A percentile compares a stretch with the other conserved stretches of the same genome.
Evolutionary conservation across 2,888 invertebrate species (phyloP).

Genomic region (Gasteruption jaculator): DNA sequence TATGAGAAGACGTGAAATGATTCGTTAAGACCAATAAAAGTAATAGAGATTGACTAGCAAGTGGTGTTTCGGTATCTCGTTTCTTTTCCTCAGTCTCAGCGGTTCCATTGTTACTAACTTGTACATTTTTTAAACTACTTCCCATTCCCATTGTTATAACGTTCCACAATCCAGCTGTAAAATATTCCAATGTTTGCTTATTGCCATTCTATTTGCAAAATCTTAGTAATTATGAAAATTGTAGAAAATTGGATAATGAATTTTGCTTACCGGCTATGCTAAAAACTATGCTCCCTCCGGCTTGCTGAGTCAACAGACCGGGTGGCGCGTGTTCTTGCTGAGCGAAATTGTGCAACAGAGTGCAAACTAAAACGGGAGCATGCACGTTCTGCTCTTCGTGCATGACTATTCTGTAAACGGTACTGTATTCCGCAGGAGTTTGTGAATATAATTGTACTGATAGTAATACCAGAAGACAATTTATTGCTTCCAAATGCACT

Average conservation of each 20-base stretch:
- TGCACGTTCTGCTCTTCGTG: conserved; percentile 69
- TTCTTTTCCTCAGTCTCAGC: conserved; percentile 43
- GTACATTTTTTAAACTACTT: conserved; percentile 42
- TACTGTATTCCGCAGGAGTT: conserved; percentile 50
- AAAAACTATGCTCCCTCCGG: conserved; percentile 79
- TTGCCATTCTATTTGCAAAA: conserved; percentile 3
- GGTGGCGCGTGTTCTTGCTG: conserved; percentile 66
- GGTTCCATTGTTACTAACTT: conserved; percentile 37
- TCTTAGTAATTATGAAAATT: too few species aligned
- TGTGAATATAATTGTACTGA: conserved; percentile 83
- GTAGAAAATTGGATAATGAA: conserved; percentile 42
- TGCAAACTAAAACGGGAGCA: conserved; percentile 74
- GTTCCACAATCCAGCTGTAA: conserved; percentile 71
- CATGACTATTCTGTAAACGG: conserved; percentile 58
- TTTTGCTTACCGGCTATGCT: conserved; percentile 63
- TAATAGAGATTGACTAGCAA: conserved; percentile 88
- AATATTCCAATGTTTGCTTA: too few species aligned
- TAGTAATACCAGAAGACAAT: conserved; percentile 79
- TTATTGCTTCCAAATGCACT: conserved; percentile 83
- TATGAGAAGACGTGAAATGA: conserved; percentile 76
- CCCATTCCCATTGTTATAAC: conserved; percentile 67
- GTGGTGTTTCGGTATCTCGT: conserved; percentile 60
- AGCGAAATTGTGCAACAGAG: conserved; percentile 72
- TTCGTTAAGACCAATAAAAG: conserved; percentile 84
- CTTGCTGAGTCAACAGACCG: conserved; percentile 61